Evolutionary conservation across 2,797 vertebrate species (phyloP), one percentile per base, ranked within the genome.

Genomic region (Oreochromis mossambicus): DNA sequence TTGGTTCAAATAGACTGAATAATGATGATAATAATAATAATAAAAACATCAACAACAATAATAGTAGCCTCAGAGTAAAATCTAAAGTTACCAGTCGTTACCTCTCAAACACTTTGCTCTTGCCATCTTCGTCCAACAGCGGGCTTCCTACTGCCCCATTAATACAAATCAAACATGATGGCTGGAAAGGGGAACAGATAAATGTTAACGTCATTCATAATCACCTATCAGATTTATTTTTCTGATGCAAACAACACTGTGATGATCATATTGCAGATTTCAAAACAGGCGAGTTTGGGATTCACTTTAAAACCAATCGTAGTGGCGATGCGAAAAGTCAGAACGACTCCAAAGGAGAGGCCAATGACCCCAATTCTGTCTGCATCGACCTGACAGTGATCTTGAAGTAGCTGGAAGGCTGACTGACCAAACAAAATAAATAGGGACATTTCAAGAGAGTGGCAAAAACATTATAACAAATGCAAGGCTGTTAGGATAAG

Each of bases 91-190:
- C 17, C 34, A 80, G 21, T 7, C 3, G 77, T 24, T 86, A 94
- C 94, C 48, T 52, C 3, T 84, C 66, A 51, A 86, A 76, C 0
- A 0, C 0, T 50, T 80, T 34, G 3, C 17, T 75, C 15, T 3
- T 85, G 56, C 66, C 82, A 0, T 76, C 83, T 13, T 6, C 5
- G 17, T 82, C 75, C 3, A 8, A 1, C 3, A 90, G 2, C 3
- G 6, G 12, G 29, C 38, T 92, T 84, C 91, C 95, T 2, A 88
- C 6, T 15, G 94, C 90, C 8, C 95, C 95, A 2, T 95, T 96
- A 68, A 96, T 86, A 55, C 92, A 91, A 86, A 96, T 86, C 83
- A 96, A 86, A 91, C 95, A 96, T 21, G 92, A 90, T 3, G 95
- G 92, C 96, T 96, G 90, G 5, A 87, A 24, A 87, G 24, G 8